phyloP scores from a whole-genome alignment of 2,113 vertebrate genomes.

The Coracopsis vasa region DNA sequence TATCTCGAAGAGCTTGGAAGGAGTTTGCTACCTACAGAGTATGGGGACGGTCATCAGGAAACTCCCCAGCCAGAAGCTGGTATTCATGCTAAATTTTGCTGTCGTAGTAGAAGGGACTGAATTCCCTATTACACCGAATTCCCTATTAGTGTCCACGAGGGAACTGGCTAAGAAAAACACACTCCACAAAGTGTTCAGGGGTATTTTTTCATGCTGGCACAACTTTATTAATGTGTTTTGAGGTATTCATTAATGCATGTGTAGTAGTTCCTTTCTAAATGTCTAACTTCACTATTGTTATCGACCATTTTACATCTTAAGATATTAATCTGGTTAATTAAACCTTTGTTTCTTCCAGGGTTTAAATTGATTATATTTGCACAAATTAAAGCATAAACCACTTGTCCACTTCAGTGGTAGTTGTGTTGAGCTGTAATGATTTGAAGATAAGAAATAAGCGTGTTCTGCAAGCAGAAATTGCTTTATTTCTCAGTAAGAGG shows the following conservation, averaged over 20 bases:
- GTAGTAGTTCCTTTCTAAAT: not conserved
- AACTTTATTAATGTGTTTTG: not conserved
- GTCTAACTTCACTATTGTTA: not conserved
- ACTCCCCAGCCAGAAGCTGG: not conserved
- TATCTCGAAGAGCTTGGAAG: not conserved
- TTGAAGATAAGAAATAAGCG: not conserved
- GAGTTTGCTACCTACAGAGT: not conserved
- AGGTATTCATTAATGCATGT: not conserved
- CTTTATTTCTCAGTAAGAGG: not conserved
- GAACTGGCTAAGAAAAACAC: not conserved
- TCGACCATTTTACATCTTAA: not conserved
- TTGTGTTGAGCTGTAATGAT: not conserved
- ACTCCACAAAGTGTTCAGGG: not conserved
- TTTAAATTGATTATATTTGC: not conserved
- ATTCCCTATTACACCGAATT: rapidly evolving
- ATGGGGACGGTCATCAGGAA: not conserved
- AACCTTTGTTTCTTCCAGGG: not conserved
- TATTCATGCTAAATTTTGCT: not conserved
- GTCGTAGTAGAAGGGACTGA: not conserved
- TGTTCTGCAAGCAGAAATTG: not conserved
- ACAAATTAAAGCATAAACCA: not conserved
- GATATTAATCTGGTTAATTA: not conserved
- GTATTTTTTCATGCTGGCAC: not conserved
- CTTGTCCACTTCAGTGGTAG: not conserved
- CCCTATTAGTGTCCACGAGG: not conserved